Evolutionary conservation across 2,797 vertebrate species (phyloP).

Genomic region (Pogoniulus pusillus): DNA sequence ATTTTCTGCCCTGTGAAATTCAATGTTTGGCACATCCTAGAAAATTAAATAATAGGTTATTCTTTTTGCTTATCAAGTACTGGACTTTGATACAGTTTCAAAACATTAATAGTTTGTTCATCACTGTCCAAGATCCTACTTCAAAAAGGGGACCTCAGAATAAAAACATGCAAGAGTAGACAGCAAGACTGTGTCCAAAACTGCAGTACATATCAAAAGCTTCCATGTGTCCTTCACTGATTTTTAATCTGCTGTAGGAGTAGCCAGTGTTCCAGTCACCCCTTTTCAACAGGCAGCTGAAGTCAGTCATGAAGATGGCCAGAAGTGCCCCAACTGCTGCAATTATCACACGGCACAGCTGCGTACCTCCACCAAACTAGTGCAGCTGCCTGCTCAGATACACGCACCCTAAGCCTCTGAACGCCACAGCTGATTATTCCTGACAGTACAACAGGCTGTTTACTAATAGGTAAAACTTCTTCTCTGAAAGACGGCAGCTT

Average conservation of each 20-base stretch:
- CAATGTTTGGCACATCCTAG: neutral
- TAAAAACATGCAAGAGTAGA: neutral
- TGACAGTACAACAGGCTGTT: neutral
- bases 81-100: neutral
- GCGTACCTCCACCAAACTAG: fast-evolving
- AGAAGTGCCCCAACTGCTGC: neutral
- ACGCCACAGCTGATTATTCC: neutral
- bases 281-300: neutral
- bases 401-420: fast-evolving
- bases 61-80: neutral
- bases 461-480: neutral
- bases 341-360: neutral
- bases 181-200: neutral
- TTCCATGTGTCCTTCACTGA: neutral
- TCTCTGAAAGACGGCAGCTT: neutral
- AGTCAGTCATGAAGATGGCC: neutral
- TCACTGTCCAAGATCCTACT: neutral
- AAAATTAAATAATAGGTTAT: neutral
- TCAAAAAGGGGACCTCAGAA: neutral
- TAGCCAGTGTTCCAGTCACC: fast-evolving
- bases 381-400: neutral
- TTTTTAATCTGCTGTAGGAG: neutral
- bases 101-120: neutral
- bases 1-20: neutral
- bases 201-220: neutral